Evolutionary conservation across 2,113 vertebrate species (phyloP).

Genomic region (Delphinus delphis): DNA sequence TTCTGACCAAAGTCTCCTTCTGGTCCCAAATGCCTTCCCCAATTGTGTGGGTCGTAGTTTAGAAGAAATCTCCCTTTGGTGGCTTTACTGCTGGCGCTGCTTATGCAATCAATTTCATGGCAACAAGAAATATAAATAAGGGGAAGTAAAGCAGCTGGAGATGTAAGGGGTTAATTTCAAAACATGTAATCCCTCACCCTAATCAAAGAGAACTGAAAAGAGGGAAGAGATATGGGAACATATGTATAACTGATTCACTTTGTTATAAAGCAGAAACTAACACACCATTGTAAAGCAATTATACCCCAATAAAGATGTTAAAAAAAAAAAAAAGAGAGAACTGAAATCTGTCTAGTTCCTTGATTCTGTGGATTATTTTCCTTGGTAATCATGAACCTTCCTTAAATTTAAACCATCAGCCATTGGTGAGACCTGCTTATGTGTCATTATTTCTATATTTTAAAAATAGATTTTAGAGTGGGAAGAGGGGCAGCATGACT

Average conservation of each 20-base stretch:
- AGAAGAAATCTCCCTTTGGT: neutral
- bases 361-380: slow-evolving; percentile 67
- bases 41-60: neutral
- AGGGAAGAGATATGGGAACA: no score
- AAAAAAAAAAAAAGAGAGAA: slow-evolving; percentile 44
- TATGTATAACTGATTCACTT: no score
- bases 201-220: slow-evolving; percentile 77
- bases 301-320: no score
- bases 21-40: neutral
- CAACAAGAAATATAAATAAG: slow-evolving; percentile 39
- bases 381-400: slow-evolving; percentile 70
- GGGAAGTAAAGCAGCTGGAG: slow-evolving; percentile 50
- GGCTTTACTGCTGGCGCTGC: neutral
- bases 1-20: neutral
- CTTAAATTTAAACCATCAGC: slow-evolving; percentile 70
- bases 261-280: no score
- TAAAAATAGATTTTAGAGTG: neutral
- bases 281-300: no score
- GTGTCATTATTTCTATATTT: slow-evolving; percentile 68
- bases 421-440: slow-evolving; percentile 4
- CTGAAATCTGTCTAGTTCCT: slow-evolving; percentile 72
- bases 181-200: slow-evolving; percentile 44
- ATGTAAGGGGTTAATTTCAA: slow-evolving; percentile 53
- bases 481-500: neutral
- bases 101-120: slow-evolving; percentile 12